Base-by-base conservation (phyloP, 2,888 invertebrate species). In the Oconnorella tubifera region DNA sequence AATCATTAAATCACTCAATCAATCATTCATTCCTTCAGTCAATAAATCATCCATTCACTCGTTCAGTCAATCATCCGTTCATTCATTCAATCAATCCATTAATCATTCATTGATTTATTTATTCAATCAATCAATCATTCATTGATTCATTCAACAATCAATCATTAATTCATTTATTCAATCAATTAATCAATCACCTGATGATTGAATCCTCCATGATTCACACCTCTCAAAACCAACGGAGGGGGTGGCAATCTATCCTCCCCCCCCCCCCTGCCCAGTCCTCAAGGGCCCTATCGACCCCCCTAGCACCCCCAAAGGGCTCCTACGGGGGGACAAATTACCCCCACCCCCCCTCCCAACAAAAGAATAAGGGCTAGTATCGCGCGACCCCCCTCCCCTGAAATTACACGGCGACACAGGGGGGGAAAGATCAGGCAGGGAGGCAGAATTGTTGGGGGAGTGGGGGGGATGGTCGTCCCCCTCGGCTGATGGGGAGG, bases 361-460 rank as follows among this genome's bases (percentile, higher is more conserved):
- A 6, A 6, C 53, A 6, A 6, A 19, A 23, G 14, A 6, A 23
- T 51, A 25, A 6, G 25, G 53, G 14, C 53, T 23, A 19, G 53
- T 6, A 25, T 6, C 10, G 53, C 14, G 40, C 40, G 6, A 19
- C 10, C 6, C 10, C 10, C 40, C 40, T 19, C 40, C 19, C 40
- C 10, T 40, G 40, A 6, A n/a, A n/a, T n/a, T n/a, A n/a, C n/a
- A n/a, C n/a, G n/a, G n/a, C 10, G 40, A 40, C 10, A 19, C 40
- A 19, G 40, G 40, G 40, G 40, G 84, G 75, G 94, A 93, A 83
- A 96, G 87, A 86, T 96, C 95, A 71, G 96, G 96, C 81, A 96
- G 86, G 71, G 95, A 96, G 72, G 91, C 91, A 2, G 73, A 71
- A 50, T 90, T 91, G 79, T 88, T 88, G 75, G 49, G 29, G 23